Conservation (phyloP, 2,113 vertebrate genomes). For the Callopanchax toddi region DNA sequence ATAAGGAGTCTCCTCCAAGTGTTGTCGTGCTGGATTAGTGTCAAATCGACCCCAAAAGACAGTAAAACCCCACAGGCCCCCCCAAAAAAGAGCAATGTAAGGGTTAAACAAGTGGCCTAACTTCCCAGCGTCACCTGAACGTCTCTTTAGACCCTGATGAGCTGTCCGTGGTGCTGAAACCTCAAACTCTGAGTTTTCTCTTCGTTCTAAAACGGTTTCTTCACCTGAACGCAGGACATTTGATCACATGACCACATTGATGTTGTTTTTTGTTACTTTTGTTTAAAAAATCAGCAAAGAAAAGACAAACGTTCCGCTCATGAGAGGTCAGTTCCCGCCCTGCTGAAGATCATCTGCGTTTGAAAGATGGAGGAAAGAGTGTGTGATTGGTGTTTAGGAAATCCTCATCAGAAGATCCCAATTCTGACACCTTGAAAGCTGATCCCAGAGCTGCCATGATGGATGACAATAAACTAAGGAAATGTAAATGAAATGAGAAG, state of each 20-base stretch:
- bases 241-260: neutral
- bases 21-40: no score
- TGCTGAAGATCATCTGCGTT: conserved; percentile 22
- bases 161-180: conserved; percentile 63
- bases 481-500: no score
- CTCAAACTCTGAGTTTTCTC: neutral
- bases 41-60: no score
- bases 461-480: no score
- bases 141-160: neutral
- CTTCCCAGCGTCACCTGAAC: neutral
- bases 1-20: no score
- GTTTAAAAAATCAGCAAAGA: neutral
- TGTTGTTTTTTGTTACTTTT: neutral
- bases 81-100: no score
- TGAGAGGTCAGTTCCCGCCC: neutral
- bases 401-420: no score
- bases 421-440: no score
- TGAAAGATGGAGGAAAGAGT: neutral
- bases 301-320: conserved; percentile 25
- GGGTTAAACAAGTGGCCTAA: no score
- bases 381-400: no score
- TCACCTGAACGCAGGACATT: neutral
- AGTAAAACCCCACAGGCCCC: no score
- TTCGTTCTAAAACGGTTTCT: neutral
- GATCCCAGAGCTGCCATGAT: no score